These are phyloP conservation scores for Tetrapedia diversipes DNA, from an alignment of 2,888 invertebrate species.

Conservation along the genomic window DNA sequence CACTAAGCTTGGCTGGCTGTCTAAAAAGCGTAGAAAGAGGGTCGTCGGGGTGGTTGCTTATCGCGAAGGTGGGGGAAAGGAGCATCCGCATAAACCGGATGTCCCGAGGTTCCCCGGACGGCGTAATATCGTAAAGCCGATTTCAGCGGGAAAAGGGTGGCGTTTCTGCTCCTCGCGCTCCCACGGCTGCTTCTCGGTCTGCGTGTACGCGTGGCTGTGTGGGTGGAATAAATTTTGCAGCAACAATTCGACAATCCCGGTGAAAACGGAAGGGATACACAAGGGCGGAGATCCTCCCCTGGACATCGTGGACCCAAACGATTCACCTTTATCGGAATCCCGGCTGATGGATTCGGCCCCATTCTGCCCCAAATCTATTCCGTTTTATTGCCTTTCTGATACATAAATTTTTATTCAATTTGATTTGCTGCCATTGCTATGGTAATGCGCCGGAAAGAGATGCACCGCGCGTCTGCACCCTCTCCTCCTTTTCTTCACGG, in stretches of 20 bases:
- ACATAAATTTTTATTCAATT: constrained; percentile 80
- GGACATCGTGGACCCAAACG: constrained; percentile 68
- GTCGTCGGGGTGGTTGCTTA: too few relatives aligned
- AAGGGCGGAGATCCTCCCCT: constrained; percentile 54
- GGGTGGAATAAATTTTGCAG: constrained; percentile 74
- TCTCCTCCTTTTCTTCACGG: background rate
- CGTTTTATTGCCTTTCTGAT: constrained; percentile 79
- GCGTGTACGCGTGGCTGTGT: constrained; percentile 56
- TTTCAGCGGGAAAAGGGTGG: constrained; percentile 65
- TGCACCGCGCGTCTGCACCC: constrained; percentile 49
- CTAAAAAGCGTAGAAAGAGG: too few relatives aligned
- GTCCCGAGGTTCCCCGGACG: constrained; percentile 48
- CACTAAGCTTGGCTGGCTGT: constrained; percentile 16
- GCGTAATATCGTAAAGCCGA: constrained; percentile 73
- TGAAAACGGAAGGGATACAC: constrained; percentile 65
- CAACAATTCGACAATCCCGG: constrained; percentile 74
- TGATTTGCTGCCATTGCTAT: constrained; percentile 78
- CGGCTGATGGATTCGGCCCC: constrained; percentile 70
- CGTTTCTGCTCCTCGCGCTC: constrained; percentile 36
- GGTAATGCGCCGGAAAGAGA: constrained; percentile 70
- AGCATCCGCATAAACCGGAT: constrained; percentile 61
- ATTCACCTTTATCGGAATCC: constrained; percentile 74
- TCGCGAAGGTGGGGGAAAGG: constrained; percentile 42
- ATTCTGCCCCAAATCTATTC: constrained; percentile 77
- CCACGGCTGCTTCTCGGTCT: constrained; percentile 17